Conservation (phyloP, 2,797 vertebrate species). For the Lacerta agilis region DNA sequence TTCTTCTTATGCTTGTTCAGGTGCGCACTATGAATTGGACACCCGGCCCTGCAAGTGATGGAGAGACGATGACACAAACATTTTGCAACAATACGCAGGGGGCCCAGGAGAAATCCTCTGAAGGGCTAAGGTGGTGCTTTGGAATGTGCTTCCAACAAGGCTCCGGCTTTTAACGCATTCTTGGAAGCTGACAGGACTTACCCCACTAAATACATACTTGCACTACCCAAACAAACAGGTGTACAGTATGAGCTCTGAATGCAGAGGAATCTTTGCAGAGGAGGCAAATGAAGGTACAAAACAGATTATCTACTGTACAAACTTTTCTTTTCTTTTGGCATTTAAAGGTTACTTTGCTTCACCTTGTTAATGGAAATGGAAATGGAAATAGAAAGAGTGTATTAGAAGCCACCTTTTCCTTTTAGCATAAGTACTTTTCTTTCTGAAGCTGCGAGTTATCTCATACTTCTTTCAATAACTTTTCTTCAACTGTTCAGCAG, state of each 20-base stretch:
- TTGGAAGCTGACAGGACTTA: conserved; percentile 44
- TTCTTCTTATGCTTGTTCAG: conserved; percentile 80
- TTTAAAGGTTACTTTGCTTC: accelerated
- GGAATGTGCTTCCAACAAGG: conserved; percentile 72
- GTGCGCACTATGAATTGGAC: conserved; percentile 74
- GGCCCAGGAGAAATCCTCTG: conserved; percentile 63
- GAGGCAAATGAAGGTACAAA: conserved; percentile 20
- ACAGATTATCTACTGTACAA: neutral
- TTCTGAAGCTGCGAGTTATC: neutral
- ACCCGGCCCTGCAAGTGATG: conserved; percentile 67
- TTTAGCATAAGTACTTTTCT: neutral
- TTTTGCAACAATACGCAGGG: conserved; percentile 67
- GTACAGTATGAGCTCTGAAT: conserved; percentile 52
- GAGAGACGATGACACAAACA: conserved; percentile 77
- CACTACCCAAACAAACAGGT: conserved; percentile 46
- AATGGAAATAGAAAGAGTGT: neutral
- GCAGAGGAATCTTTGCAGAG: conserved; percentile 31
- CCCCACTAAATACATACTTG: conserved; percentile 33
- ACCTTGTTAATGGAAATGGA: neutral
- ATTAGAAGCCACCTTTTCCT: neutral
- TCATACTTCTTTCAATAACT: neutral
- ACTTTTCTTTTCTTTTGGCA: neutral
- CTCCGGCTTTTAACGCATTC: conserved; percentile 51
- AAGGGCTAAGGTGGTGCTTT: conserved; percentile 43
- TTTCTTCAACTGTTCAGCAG: neutral